Conservation (phyloP, 2,113 vertebrate genomes). For the Rousettus leschenaultii region DNA sequence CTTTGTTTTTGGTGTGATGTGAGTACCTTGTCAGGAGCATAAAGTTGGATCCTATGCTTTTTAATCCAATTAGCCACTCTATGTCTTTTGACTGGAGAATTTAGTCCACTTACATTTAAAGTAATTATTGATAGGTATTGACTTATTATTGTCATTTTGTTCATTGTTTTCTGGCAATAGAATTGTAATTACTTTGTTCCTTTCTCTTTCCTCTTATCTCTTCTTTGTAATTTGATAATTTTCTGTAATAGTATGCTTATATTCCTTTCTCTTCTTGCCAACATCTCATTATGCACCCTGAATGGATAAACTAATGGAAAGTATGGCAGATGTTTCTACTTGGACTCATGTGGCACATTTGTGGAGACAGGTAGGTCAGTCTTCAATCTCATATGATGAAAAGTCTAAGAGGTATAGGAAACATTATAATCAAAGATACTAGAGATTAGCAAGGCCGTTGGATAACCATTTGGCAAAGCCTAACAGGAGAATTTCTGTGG, state of each 20-base stretch:
- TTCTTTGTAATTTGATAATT: neutral
- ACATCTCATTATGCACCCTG: neutral
- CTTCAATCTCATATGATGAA: neutral
- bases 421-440: neutral
- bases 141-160: neutral
- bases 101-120: neutral
- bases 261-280: neutral
- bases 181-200: neutral
- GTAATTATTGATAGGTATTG: neutral
- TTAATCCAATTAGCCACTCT: neutral
- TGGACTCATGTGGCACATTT: neutral
- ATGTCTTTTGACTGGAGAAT: neutral
- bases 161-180: neutral
- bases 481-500: neutral
- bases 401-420: neutral
- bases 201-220: neutral
- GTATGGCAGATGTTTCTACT: neutral
- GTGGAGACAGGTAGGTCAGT: neutral
- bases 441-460: neutral
- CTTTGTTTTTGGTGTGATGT: neutral
- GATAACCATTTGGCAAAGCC: neutral
- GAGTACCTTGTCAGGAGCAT: neutral
- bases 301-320: neutral
- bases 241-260: neutral
- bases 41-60: neutral